Percentiles rank a stretch among this genome's conserved stretches.
Conservation (phyloP, 1,140 invertebrate genomes). For the Zophobas morio region DNA sequence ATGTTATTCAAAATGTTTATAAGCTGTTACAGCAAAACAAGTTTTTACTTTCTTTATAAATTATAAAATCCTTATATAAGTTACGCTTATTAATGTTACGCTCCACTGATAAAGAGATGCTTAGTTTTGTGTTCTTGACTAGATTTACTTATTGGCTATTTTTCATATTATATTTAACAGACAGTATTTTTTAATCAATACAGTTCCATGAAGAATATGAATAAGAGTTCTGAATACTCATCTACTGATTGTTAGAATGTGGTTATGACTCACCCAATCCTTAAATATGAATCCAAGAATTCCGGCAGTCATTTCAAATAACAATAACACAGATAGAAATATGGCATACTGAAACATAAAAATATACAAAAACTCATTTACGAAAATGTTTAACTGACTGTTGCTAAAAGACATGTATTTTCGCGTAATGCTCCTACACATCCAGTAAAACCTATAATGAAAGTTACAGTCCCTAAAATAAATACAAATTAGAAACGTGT, state of each 20-base stretch:
- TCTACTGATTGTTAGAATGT: slow-evolving; percentile 31
- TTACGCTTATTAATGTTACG: no score
- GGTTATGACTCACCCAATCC: slow-evolving; percentile 86
- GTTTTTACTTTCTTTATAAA: no score
- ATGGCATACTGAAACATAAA: slow-evolving; percentile 89
- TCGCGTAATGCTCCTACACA: slow-evolving; percentile 96
- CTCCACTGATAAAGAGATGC: no score
- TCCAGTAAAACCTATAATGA: slow-evolving; percentile 96
- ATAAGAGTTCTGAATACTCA: slow-evolving; percentile 18
- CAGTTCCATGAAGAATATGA: neutral
- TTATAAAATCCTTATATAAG: no score
- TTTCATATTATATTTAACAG: no score
- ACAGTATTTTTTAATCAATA: slow-evolving; percentile 16
- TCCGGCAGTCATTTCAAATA: slow-evolving; percentile 92
- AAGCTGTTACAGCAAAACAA: no score
- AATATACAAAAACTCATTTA: slow-evolving; percentile 40
- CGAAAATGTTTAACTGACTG: slow-evolving; percentile 74
- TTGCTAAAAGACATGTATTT: slow-evolving; percentile 90
- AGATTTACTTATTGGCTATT: no score
- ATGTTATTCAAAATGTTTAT: no score
- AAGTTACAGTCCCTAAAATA: slow-evolving; percentile 85
- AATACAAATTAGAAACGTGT: slow-evolving; percentile 1
- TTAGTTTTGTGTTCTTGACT: no score
- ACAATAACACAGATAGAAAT: slow-evolving; percentile 89
- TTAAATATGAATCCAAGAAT: slow-evolving; percentile 96